Conservation (phyloP, 2,888 invertebrate species). For the Epinotia bilunana region DNA sequence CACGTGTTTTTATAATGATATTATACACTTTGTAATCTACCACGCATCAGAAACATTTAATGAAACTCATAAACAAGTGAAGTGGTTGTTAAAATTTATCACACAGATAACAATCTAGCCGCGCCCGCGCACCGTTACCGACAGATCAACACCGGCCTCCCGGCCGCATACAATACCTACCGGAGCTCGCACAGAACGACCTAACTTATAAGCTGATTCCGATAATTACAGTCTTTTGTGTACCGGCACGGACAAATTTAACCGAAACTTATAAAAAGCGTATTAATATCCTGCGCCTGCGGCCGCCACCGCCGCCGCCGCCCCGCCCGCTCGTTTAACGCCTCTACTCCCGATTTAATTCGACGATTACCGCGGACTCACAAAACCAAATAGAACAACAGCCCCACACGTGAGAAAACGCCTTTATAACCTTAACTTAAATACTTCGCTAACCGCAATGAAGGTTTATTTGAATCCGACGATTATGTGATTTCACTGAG, state of each 20-base stretch:
- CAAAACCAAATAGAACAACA: slow-evolving; percentile 15
- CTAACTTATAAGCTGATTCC: slow-evolving; percentile 10
- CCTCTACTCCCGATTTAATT: slow-evolving; percentile 62
- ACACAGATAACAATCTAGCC: slow-evolving; percentile 38
- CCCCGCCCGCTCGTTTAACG: slow-evolving; percentile 51
- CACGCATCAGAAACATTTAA: slow-evolving; percentile 41
- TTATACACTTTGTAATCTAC: slow-evolving; percentile 24
- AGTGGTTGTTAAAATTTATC: slow-evolving; percentile 44
- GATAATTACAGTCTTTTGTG: slow-evolving; percentile 25
- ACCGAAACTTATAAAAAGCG: slow-evolving; percentile 35
- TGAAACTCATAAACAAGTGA: slow-evolving; percentile 42
- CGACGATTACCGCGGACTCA: slow-evolving; percentile 53
- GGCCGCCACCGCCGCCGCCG: slow-evolving; percentile 38
- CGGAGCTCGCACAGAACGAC: not conserved
- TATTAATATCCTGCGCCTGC: slow-evolving; percentile 32
- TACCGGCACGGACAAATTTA: slow-evolving; percentile 22
- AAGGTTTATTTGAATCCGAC: slow-evolving; percentile 31
- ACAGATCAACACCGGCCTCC: not conserved
- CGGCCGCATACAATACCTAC: slow-evolving; percentile 17
- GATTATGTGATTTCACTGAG: slow-evolving; percentile 41
- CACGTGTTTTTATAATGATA: slow-evolving; percentile 28
- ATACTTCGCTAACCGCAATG: slow-evolving; percentile 16
- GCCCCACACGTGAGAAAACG: not conserved
- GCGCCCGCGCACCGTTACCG: slow-evolving; percentile 34
- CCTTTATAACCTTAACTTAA: slow-evolving; percentile 29